Conservation (phyloP, 2,113 vertebrate genomes). For the Thalassarche chlororhynchos region DNA sequence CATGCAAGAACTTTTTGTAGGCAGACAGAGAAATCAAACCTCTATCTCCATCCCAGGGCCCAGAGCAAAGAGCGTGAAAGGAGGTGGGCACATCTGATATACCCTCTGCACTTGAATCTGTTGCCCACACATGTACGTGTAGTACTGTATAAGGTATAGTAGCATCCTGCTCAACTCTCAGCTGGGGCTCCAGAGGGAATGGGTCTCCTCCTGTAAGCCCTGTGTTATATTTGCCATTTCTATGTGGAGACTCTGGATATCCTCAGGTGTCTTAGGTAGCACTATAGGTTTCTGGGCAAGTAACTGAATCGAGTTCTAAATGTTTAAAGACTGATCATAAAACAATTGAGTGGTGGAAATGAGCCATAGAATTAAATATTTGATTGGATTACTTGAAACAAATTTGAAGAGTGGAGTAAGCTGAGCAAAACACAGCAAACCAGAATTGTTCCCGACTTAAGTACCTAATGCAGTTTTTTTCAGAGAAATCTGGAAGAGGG, state of each 20-base stretch:
- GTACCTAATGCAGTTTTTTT: neutral
- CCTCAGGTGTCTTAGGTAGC: neutral
- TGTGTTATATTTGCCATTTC: neutral
- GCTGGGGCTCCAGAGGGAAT: neutral
- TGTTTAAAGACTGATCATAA: neutral
- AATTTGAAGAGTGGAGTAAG: neutral
- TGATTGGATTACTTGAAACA: neutral
- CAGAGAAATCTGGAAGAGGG: neutral
- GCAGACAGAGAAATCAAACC: neutral
- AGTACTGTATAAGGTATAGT: neutral
- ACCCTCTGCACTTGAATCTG: neutral
- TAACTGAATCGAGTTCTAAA: neutral
- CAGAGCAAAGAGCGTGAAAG: neutral
- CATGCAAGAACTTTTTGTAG: neutral
- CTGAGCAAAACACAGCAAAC: neutral
- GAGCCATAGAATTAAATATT: neutral
- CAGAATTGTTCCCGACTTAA: neutral
- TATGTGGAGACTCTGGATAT: neutral
- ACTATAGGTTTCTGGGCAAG: neutral
- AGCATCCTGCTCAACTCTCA: neutral
- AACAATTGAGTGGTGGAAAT: neutral
- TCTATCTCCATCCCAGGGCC: neutral
- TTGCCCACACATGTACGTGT: accelerated
- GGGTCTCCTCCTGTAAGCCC: neutral
- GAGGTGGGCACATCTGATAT: neutral